A percentile compares a stretch with the other conserved stretches of the same genome.
Evolutionary conservation across 2,888 invertebrate genomes (phyloP).

Genomic region (Tetramorium bicarinatum): DNA sequence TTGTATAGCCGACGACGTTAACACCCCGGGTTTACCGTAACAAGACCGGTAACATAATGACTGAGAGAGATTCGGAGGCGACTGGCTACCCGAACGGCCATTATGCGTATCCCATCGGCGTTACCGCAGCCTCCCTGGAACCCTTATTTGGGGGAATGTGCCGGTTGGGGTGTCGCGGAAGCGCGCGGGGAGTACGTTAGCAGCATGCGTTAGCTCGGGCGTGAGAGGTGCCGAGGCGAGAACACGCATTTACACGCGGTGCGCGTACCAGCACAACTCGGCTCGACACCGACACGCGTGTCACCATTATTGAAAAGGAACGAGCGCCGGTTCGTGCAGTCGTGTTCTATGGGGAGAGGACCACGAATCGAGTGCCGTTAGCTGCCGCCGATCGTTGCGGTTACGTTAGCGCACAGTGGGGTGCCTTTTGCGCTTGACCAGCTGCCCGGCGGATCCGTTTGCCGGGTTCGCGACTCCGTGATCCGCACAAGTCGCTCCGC

Average conservation of each 20-base stretch:
- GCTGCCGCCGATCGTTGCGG: slow-evolving; percentile 56
- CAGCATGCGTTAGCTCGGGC: slow-evolving; percentile 41
- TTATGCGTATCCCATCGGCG: slow-evolving; percentile 65
- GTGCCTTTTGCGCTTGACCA: slow-evolving; percentile 80
- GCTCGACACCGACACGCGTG: slow-evolving; percentile 63
- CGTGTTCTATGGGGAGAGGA: slow-evolving; percentile 25
- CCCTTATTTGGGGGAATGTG: slow-evolving; percentile 59
- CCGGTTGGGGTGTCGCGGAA: slow-evolving; percentile 51
- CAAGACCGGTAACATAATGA: slow-evolving; percentile 78
- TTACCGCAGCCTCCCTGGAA: slow-evolving; percentile 41
- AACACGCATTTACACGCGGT: slow-evolving; percentile 49
- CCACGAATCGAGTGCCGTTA: slow-evolving; percentile 44
- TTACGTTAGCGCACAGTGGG: slow-evolving; percentile 78
- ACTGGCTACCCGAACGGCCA: slow-evolving; percentile 65
- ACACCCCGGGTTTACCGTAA: slow-evolving; percentile 74
- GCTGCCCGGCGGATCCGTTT: slow-evolving; percentile 73
- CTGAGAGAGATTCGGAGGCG: slow-evolving; percentile 64
- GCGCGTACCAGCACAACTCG: slow-evolving; percentile 33
- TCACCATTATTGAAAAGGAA: slow-evolving; percentile 65
- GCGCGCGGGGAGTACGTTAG: slow-evolving; percentile 1
- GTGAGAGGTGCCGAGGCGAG: slow-evolving; percentile 50
- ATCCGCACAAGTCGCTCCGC: not conserved
- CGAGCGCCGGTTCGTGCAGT: slow-evolving; percentile 14
- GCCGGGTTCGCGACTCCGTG: slow-evolving; percentile 27
- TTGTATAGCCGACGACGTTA: slow-evolving; percentile 33